Evolutionary conservation across 1,140 invertebrate species (phyloP), one percentile per base, ranked within the genome.

Genomic region (Habropoda laboriosa): DNA sequence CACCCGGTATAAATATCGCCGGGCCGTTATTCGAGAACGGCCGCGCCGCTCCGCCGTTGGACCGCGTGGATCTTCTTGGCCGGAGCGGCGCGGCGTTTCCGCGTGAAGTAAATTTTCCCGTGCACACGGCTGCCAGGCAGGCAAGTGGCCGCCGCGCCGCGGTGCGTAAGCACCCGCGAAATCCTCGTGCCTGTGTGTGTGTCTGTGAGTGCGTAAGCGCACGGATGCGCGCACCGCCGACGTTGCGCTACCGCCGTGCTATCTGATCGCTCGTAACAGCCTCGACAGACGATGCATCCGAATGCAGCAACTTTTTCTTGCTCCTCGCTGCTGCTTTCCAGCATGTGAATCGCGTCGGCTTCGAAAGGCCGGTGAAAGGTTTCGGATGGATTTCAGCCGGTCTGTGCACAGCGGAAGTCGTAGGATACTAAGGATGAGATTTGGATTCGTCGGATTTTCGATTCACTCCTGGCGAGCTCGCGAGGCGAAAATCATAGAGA

Each of bases 261-360:
- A 91, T 91, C 87, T 88, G 90, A 91, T 91, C 86, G 87, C 79
- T 88, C 86, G 86, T 87, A 91, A 90, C 88, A 88, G 85, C 67
- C 81, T 30, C 58, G 71, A 80, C 71, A 79, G 72, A 81, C 68
- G 64, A 74, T 83, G 86, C 81, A 91, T 90, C 67, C 67, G 80
- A 87, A 88, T 89, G 82, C 51, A 79, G 77, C 81, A 27, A 64
- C 51, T 79, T 79, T 85, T 83, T 55, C 51, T 47, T 27, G 16
- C 32, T 51, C 38, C 55, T 55, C 55, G 40, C 71, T 35, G 24
- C 21, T 32, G 16, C 38, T 27, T 2, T 35, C 49, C 10, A 4
- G 3, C 30, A n/a, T 53, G 16, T 16, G 30, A 38, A 32, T 4
- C 4, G 12, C 12, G 2, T 1, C 8, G 42, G 42, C 2, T 45